These are phyloP conservation scores for Phytoseiulus persimilis DNA, from an alignment of 2,888 invertebrate species.

Conservation along the genomic window DNA sequence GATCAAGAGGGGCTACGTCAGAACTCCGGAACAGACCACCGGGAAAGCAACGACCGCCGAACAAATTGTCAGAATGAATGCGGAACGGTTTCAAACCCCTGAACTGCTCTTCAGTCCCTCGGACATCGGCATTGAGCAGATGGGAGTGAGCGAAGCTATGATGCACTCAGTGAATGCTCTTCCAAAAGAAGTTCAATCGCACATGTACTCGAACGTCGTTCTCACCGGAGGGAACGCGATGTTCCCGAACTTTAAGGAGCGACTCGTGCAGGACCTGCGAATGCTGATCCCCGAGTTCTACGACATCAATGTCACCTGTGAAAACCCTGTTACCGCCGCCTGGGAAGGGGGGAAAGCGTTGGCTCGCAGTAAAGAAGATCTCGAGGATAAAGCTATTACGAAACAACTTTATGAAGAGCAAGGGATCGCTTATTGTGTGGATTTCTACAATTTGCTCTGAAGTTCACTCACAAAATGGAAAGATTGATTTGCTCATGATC, in stretches of 20 bases:
- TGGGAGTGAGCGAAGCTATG: slow-evolving; percentile 85
- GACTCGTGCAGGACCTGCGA: slow-evolving; percentile 65
- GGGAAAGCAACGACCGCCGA: slow-evolving; percentile 51
- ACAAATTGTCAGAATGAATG: slow-evolving; percentile 69
- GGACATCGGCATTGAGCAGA: slow-evolving; percentile 78
- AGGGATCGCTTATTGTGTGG: slow-evolving; percentile 59
- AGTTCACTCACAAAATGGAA: background rate
- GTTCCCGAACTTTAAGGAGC: slow-evolving; percentile 73
- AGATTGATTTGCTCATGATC: no score
- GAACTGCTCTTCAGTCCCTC: slow-evolving; percentile 89
- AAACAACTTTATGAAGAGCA: slow-evolving; percentile 81
- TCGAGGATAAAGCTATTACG: slow-evolving; percentile 60
- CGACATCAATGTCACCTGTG: slow-evolving; percentile 65
- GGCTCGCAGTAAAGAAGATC: slow-evolving; percentile 61
- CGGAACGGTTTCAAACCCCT: slow-evolving; percentile 82
- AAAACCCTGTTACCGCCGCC: slow-evolving; percentile 68
- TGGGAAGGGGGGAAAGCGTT: slow-evolving; percentile 80
- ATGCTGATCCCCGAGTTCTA: slow-evolving; percentile 67
- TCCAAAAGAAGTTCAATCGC: slow-evolving; percentile 64
- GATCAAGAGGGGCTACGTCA: slow-evolving; percentile 68
- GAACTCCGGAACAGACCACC: slow-evolving; percentile 52
- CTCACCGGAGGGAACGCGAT: slow-evolving; percentile 65
- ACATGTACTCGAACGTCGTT: slow-evolving; percentile 58
- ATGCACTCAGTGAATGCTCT: slow-evolving; percentile 66
- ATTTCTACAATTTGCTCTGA: slow-evolving; percentile 46